Evolutionary conservation across 1,140 invertebrate species (phyloP).

Genomic region (Meteorus sp.): DNA sequence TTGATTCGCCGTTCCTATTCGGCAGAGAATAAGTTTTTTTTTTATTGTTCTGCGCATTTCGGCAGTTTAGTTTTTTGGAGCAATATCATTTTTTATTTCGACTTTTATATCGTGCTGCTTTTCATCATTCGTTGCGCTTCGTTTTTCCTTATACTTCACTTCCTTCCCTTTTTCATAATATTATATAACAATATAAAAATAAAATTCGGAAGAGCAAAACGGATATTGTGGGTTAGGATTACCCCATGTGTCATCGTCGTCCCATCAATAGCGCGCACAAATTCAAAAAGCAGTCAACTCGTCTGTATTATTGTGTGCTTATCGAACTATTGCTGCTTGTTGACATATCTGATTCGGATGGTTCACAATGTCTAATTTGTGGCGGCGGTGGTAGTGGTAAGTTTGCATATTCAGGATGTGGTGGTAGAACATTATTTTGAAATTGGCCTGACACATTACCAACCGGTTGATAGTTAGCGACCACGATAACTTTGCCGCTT

Average conservation of each 20-base stretch:
- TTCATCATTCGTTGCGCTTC: too few relatives aligned
- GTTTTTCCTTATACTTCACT: too few relatives aligned
- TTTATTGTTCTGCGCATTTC: too few relatives aligned
- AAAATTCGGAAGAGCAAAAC: too few relatives aligned
- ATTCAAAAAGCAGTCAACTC: slow-evolving; percentile 47
- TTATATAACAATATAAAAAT: too few relatives aligned
- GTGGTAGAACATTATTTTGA: slow-evolving; percentile 75
- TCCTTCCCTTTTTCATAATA: too few relatives aligned
- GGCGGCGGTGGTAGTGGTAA: slow-evolving; percentile 44
- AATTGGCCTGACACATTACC: slow-evolving; percentile 79
- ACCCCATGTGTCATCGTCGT: slow-evolving; percentile 28
- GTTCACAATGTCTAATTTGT: slow-evolving; percentile 34
- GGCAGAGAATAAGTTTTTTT: too few relatives aligned
- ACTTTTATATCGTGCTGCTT: too few relatives aligned
- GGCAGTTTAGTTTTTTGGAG: too few relatives aligned
- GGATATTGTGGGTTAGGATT: too few relatives aligned
- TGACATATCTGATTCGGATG: slow-evolving; percentile 41
- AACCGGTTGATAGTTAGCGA: slow-evolving; percentile 78
- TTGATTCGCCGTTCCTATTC: too few relatives aligned
- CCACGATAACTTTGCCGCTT: slow-evolving; percentile 76
- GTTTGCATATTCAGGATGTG: slow-evolving; percentile 63
- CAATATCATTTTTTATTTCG: too few relatives aligned
- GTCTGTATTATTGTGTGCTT: slow-evolving; percentile 50
- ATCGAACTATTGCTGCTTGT: slow-evolving; percentile 43
- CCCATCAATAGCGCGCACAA: slow-evolving; percentile 42